A percentile compares a stretch with the other conserved stretches of the same genome.
phyloP scores from a whole-genome alignment of 2,113 vertebrate species.

The Lepisosteus oculatus region DNA sequence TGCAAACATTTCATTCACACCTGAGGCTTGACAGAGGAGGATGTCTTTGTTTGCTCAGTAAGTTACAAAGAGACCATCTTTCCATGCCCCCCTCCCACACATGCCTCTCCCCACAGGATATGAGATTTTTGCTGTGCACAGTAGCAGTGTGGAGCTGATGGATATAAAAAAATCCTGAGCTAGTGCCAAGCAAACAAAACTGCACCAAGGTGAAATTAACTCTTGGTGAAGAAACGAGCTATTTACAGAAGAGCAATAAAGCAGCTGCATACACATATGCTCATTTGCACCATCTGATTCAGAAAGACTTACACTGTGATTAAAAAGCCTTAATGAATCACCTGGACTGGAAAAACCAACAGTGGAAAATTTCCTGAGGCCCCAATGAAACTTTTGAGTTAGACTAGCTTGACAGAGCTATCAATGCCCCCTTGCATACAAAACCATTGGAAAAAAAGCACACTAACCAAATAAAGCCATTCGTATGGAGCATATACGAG shows the following conservation, averaged over 20 bases:
- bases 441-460: slow-evolving; percentile 39
- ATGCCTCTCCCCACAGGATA: too few species aligned
- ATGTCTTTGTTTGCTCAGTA: too few species aligned
- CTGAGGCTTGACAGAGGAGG: too few species aligned
- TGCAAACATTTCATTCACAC: too few species aligned
- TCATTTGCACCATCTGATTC: slow-evolving; percentile 39
- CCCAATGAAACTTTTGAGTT: slow-evolving; percentile 51
- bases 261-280: slow-evolving; percentile 46
- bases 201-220: slow-evolving; percentile 45
- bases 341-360: slow-evolving; percentile 74
- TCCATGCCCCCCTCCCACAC: too few species aligned
- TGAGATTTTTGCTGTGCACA: too few species aligned
- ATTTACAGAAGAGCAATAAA: slow-evolving; percentile 42
- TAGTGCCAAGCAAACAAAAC: slow-evolving; percentile 36
- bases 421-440: slow-evolving; percentile 43
- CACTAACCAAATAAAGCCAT: slow-evolving; percentile 2
- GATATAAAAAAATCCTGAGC: slow-evolving; percentile 9
- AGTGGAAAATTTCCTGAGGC: slow-evolving; percentile 66
- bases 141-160: too few species aligned
- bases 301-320: slow-evolving; percentile 8
- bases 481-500: background rate
- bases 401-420: slow-evolving; percentile 42
- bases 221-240: slow-evolving; percentile 41
- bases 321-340: slow-evolving; percentile 57
- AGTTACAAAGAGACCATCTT: too few species aligned